phyloP scores from a whole-genome alignment of 53 echinoderm and acorn worm genomes.

The Holothuria leucospilota region DNA sequence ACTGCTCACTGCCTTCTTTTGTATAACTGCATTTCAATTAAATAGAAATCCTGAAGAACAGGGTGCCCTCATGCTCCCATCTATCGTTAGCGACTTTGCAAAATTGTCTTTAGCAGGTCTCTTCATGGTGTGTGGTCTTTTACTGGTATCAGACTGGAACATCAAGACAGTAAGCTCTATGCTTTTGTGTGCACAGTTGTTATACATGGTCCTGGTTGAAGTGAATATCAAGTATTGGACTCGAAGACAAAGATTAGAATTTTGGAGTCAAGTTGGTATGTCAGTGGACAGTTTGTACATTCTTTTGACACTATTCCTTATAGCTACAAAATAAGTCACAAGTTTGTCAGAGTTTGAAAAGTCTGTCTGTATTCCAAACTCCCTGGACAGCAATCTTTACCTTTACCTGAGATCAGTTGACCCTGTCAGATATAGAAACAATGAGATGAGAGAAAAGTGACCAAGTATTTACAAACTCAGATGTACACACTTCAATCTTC shows the following conservation, averaged over 20 bases:
- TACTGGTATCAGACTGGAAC: constrained; percentile 17
- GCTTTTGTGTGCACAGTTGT: neutral
- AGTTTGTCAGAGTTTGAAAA: too few species aligned
- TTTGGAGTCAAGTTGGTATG: constrained; percentile 7
- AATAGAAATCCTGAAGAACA: constrained; percentile 10
- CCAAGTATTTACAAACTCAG: too few species aligned
- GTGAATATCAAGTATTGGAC: constrained; percentile 21
- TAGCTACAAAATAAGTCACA: neutral
- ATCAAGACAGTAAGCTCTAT: neutral
- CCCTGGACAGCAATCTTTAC: too few species aligned
- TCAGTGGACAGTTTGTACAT: constrained; percentile 11
- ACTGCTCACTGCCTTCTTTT: constrained; percentile 28
- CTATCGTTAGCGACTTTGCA: constrained; percentile 12
- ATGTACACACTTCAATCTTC: too few species aligned
- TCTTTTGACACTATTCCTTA: constrained; percentile 1
- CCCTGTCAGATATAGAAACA: too few species aligned
- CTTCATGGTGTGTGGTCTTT: constrained; percentile 35
- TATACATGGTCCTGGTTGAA: constrained; percentile 22
- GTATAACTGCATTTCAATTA: constrained; percentile 38
- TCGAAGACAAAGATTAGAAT: neutral
- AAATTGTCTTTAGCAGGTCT: constrained; percentile 11
- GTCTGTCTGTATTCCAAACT: too few species aligned
- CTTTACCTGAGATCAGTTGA: too few species aligned
- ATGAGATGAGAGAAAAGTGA: too few species aligned
- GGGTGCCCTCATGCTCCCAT: constrained; percentile 14